Percentiles rank a stretch among this genome's conserved stretches.
phyloP scores from a whole-genome alignment of 2,888 invertebrate genomes.

The Siphonodentalium dalli region DNA sequence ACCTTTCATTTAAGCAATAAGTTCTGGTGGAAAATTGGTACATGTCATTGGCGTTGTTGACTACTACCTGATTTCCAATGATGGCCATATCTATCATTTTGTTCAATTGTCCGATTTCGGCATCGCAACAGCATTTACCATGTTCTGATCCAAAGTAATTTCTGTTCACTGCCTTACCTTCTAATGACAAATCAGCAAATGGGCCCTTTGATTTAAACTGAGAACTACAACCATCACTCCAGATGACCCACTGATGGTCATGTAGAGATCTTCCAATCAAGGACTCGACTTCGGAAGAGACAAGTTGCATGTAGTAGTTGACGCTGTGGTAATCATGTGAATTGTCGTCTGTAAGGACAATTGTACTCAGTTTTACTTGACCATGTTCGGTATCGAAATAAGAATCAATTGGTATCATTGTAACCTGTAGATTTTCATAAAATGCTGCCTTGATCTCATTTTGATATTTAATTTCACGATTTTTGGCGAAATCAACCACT shows the following conservation, averaged over 20 bases:
- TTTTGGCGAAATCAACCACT: constrained; percentile 71
- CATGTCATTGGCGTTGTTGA: constrained; percentile 21
- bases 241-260: constrained; percentile 6
- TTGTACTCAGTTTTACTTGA: constrained; percentile 8
- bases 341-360: constrained; percentile 20
- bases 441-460: constrained; percentile 25
- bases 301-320: constrained; percentile 11
- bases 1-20: constrained; percentile 19
- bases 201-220: constrained; percentile 20
- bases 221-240: constrained; percentile 16
- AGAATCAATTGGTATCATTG: constrained; percentile 31
- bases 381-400: constrained; percentile 13
- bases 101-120: constrained; percentile 17
- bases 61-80: constrained; percentile 6
- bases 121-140: constrained; percentile 23
- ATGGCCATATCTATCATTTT: constrained; percentile 18
- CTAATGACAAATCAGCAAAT: constrained; percentile 9
- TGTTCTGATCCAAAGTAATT: constrained; percentile 20
- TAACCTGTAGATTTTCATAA: constrained; percentile 22
- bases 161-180: constrained; percentile 5
- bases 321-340: constrained; percentile 21
- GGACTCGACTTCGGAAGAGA: constrained; percentile 7
- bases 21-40: too few species aligned
- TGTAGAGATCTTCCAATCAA: constrained; percentile 1
- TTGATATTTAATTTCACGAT: constrained; percentile 23